phyloP scores from a whole-genome alignment of 2,888 invertebrate species.

The Melipona bicolor region DNA sequence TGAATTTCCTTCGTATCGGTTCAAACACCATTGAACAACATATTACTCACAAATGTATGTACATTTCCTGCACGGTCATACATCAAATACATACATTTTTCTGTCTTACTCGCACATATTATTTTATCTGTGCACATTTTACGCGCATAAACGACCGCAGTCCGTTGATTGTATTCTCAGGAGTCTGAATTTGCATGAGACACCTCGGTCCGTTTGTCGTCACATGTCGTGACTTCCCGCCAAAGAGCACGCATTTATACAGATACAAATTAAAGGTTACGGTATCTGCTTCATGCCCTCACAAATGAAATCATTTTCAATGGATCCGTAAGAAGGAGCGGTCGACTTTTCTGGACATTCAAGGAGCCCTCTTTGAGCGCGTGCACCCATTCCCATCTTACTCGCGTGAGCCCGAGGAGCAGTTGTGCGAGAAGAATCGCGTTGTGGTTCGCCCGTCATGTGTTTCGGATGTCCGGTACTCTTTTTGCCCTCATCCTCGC shows the following conservation, averaged over 20 bases:
- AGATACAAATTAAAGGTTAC: background rate
- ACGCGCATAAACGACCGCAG: too few species aligned
- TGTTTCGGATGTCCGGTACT: constrained; percentile 73
- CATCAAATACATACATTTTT: too few species aligned
- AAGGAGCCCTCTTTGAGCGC: constrained; percentile 4
- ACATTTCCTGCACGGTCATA: too few species aligned
- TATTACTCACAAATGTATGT: too few species aligned
- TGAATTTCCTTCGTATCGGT: too few species aligned
- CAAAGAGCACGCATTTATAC: background rate
- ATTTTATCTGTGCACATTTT: too few species aligned
- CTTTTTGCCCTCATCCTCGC: constrained; percentile 15
- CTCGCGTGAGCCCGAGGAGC: constrained; percentile 46
- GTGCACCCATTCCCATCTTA: background rate
- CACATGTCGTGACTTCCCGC: background rate
- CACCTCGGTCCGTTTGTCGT: too few species aligned
- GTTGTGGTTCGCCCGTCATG: constrained; percentile 78
- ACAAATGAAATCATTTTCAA: background rate
- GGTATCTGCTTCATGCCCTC: background rate
- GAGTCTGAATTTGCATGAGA: too few species aligned
- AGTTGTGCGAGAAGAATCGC: constrained; percentile 73
- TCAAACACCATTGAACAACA: too few species aligned
- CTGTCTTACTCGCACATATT: too few species aligned
- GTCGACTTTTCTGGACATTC: background rate
- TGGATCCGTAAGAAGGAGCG: background rate
- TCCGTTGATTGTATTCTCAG: too few species aligned